Evolutionary conservation across 2,113 vertebrate genomes (phyloP).

Genomic region (Octodon degus): DNA sequence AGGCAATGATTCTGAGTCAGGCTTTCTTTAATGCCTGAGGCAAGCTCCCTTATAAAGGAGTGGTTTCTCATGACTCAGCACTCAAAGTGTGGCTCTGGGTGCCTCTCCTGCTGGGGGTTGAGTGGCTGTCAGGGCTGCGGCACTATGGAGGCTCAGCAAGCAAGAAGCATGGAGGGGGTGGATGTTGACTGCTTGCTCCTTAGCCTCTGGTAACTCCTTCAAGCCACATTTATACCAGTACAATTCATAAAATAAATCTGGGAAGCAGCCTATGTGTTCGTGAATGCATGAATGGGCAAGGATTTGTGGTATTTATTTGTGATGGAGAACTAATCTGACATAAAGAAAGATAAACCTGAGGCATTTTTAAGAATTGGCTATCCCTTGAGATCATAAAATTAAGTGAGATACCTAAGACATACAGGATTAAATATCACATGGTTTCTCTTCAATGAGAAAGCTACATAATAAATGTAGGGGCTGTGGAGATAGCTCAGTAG

Average conservation of each 20-base stretch:
- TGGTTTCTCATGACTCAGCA: background rate
- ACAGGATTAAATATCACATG: background rate
- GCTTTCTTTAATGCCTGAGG: background rate
- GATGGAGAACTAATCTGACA: background rate
- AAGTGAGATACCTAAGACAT: background rate
- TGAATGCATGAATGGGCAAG: background rate
- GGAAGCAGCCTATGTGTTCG: background rate
- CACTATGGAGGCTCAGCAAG: background rate
- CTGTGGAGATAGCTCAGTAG: no score
- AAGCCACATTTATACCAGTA: background rate
- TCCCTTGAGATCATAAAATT: background rate
- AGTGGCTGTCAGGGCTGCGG: no score
- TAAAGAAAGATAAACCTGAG: background rate
- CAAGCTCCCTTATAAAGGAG: background rate
- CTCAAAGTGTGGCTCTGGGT: fast-evolving
- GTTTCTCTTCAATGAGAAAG: background rate
- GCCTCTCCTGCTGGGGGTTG: no score
- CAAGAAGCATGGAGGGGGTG: background rate
- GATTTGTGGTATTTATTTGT: background rate
- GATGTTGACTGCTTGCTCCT: background rate
- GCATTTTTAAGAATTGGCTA: background rate
- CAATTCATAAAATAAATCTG: background rate
- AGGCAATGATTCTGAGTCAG: no score
- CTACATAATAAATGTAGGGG: background rate
- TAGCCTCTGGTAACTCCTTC: background rate